phyloP scores from a whole-genome alignment of 2,888 invertebrate species.

The Pachymerium ferrugineum region DNA sequence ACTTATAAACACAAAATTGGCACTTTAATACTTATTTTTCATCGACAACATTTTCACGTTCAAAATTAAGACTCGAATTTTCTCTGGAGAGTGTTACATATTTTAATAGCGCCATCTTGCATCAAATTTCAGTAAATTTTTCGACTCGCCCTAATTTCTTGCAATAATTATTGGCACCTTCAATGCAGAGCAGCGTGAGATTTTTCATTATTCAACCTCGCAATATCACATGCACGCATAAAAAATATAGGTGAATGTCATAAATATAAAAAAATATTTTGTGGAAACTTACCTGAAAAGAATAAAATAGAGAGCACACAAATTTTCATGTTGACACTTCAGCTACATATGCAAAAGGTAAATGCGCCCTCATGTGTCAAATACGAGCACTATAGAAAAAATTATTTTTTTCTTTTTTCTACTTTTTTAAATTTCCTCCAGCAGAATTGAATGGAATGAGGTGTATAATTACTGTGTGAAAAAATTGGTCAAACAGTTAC shows the following conservation, averaged over 20 bases:
- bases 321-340: slow-evolving; percentile 15
- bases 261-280: neutral
- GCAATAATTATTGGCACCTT: no score
- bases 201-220: neutral
- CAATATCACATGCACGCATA: no score
- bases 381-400: neutral
- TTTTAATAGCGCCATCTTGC: neutral
- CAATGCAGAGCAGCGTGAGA: neutral
- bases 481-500: no score
- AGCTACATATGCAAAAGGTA: neutral
- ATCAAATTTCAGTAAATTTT: neutral
- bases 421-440: no score
- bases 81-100: no score
- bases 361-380: neutral
- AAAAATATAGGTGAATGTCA: neutral
- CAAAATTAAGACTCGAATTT: no score
- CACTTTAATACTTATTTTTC: no score
- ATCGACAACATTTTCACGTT: no score
- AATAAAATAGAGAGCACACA: slow-evolving; percentile 11
- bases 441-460: no score
- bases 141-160: no score
- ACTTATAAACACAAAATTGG: no score
- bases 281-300: neutral
- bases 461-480: no score
- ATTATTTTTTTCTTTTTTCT: neutral